Evolutionary conservation across 2,888 invertebrate genomes (phyloP), one percentile per base, ranked within the genome.

Genomic region (Conistra vaccinii): DNA sequence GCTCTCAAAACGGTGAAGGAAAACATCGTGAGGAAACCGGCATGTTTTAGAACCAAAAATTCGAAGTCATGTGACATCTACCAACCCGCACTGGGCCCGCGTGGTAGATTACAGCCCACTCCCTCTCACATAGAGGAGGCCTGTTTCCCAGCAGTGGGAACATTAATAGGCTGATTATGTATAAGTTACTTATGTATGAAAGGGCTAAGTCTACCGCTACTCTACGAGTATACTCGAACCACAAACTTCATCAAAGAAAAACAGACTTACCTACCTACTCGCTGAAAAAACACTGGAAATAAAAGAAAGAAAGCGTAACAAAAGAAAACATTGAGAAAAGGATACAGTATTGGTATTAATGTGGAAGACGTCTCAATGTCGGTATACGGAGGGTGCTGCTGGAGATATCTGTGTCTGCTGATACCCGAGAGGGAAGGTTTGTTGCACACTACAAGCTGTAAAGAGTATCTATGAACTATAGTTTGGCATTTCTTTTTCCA

Each of bases 351-450:
- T 87, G 85, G 89, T 89, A 90, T 92, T 90, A 90, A 86, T 90
- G 84, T 79, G 85, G 87, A 78, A 89, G 91, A 95, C 92, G 91
- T 93, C 92, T 93, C 92, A 92, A 93, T 93, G 89, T 89, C 90
- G 90, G 93, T 90, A 90, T 91, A 92, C 91, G 90, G 90, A 92
- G 92, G 92, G 92, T 90, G 81, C 73, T 81, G 72, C 72, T 73
- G 2, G 82, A 88, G 88, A 89, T 89, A 89, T 90, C 90, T 90
- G 85, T 88, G 90, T 91, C 90, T 90, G 90, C 90, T 90, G 89
- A 89, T 90, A 92, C 88, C 88, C 89, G 84, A 82, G 78, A 14
- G 26, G 12, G 35, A 78, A 90, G 67, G 87, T 2, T 57, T 70
- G 77, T 3, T 1, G 5, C 51, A 73, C 80, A 91, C 66, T 76